Evolutionary conservation across 2,113 vertebrate species (phyloP), one percentile per base, ranked within the genome.

Genomic region (Mustela lutreola): DNA sequence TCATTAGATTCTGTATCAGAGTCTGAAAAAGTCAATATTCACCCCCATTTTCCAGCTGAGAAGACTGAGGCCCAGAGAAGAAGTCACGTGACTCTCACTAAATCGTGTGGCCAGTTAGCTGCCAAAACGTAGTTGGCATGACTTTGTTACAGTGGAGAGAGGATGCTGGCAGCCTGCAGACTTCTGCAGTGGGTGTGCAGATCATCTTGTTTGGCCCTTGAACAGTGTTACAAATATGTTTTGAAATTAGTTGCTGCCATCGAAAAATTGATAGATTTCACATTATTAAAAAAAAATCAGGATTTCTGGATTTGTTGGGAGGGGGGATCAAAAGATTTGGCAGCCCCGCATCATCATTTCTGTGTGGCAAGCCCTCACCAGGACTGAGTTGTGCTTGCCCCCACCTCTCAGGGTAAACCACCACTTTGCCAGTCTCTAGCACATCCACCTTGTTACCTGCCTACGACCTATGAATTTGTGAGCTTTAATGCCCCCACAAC

Each of bases 11-110:
- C 45, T 4, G 88, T 63, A 86, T 15, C 63, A 36, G 11, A 84
- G 22, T 63, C 31, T 81, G n/a, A 85, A 24, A 82, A 79, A 42
- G 9, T 76, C 22, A 2, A 53, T 9, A 48, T 19, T 78, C 31
- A 88, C 75, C 7, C 70, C 33, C 31, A 91, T 78, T 94, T 97
- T 73, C 73, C 33, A 85, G 48, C 28, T 84, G 62, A 79, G 45
- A 80, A 97, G 96, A 94, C 33, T 21, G 36, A 97, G 85, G 53
- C 39, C 26, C 45, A 82, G 81, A 90, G 36, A 73, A 83, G 62
- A 87, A 83, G 19, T 65, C 45, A 79, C 14, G 7, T 67, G 53
- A 79, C 36, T 82, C 81, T 90, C 56, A 19, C 18, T 53, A 60
- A 48, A 65, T 91, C 65, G 73, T 12, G 12, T 80, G 65, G 33